A percentile compares a stretch with the other conserved stretches of the same genome.
Evolutionary conservation across 1,140 invertebrate genomes (phyloP).

Genomic region (Alviniconcha marisindica): DNA sequence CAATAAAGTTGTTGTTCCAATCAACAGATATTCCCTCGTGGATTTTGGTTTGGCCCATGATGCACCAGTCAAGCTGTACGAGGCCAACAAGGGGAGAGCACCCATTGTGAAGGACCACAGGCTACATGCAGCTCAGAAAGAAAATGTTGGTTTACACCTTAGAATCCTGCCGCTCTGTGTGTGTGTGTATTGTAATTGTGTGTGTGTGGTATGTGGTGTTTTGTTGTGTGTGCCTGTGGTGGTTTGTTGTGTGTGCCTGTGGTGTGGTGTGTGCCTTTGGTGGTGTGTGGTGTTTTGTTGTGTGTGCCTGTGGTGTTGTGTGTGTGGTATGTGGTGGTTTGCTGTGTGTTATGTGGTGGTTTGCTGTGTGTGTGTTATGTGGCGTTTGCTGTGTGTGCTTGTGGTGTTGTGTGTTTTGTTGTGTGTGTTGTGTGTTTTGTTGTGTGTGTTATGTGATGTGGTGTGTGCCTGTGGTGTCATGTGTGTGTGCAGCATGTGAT

Average conservation of each 20-base stretch:
- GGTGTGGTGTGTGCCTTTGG: not conserved
- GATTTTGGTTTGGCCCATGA: constrained; percentile 93
- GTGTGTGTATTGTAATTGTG: not conserved
- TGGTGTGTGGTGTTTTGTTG: not conserved
- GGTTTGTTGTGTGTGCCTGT: constrained; percentile 7
- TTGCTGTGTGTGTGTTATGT: constrained; percentile 4
- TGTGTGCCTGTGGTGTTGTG: not conserved
- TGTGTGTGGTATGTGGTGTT: not conserved
- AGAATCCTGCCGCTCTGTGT: no score
- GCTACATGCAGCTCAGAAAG: not conserved
- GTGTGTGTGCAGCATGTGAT: no score
- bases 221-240: not conserved
- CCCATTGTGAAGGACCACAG: constrained; percentile 12
- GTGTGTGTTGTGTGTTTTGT: not conserved
- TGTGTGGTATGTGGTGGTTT: not conserved
- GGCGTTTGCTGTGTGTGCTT: not conserved
- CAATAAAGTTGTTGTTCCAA: no score
- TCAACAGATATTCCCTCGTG: constrained; percentile 82
- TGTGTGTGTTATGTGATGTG: not conserved
- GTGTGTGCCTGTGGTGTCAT: no score
- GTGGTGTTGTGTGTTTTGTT: not conserved
- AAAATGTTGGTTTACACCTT: constrained; percentile 1
- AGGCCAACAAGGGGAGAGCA: constrained; percentile 1
- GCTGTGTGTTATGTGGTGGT: not conserved
- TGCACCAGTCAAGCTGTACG: constrained; percentile 59